Evolutionary conservation across 2,113 vertebrate species (phyloP), one percentile per base, ranked within the genome.

Genomic region (Bubalus kerabau): DNA sequence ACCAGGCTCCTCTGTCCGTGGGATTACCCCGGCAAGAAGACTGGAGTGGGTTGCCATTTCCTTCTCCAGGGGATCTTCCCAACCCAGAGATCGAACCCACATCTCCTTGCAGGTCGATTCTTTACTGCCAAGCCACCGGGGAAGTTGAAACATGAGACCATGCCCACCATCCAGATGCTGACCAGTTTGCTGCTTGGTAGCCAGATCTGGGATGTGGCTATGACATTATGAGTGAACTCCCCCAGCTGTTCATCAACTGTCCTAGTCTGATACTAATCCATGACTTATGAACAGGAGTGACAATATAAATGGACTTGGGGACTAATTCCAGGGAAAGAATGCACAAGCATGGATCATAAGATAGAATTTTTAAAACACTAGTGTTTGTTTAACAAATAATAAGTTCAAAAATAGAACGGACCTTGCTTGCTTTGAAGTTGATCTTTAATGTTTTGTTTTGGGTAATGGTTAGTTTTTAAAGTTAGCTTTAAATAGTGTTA

Each of bases 261-360:
- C 99, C 99, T 99, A 99, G 99, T 99, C 99, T 98, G 99, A 99
- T 99, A 99, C 99, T 98, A 99, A 99, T 99, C 99, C 99, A 99
- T 99, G 99, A 99, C 99, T 99, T 99, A 98, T 99, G 99, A 99
- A 57, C 6, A 78, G 26, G 36, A 64, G 26, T 50, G 80, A 85
- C 57, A 62, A 82, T 32, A 40, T 54, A 85, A n/a, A 80, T 36
- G 24, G 43, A 74, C 48, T 11, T 91, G 36, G 30, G 32, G 10
- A 56, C 10, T 60, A 54, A 87, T 74, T 60, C 59, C 48, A 84
- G 17, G 28, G 56, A 43, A 83, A 76, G 9, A n/a, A 64, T 56
- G 60, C 36, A n/a, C 32, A 85, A 80, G 26, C 80, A 92, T 46
- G n/a, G 3, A 13, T 46, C 85, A 59, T 86, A 67, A 90, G 43